Conservation (phyloP, 1,140 invertebrate species). For the Lepeophtheirus salmonis region DNA sequence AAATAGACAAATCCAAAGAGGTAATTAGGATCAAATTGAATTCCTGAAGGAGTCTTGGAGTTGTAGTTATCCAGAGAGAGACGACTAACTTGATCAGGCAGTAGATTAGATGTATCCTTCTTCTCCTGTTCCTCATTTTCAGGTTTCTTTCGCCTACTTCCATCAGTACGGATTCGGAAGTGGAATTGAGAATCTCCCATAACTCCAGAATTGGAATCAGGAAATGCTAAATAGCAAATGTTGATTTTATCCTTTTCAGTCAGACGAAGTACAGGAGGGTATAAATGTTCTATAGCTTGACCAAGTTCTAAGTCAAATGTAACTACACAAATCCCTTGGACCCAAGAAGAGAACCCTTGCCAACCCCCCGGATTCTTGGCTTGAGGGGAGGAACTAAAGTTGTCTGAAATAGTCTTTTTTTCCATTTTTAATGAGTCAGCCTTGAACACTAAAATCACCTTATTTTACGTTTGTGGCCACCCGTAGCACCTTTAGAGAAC, state of each 20-base stretch:
- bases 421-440: too few species aligned
- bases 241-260: slow-evolving; percentile 86
- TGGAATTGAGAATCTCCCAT: slow-evolving; percentile 97
- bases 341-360: slow-evolving; percentile 46
- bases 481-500: neutral
- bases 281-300: slow-evolving; percentile 67
- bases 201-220: slow-evolving; percentile 93
- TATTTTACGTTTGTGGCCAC: too few species aligned
- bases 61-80: slow-evolving; percentile 18
- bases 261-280: slow-evolving; percentile 57
- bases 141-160: neutral
- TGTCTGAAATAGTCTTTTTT: too few species aligned
- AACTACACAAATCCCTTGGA: slow-evolving; percentile 89
- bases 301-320: slow-evolving; percentile 96
- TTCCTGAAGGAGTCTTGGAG: slow-evolving; percentile 37
- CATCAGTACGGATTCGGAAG: slow-evolving; percentile 45
- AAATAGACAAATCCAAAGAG: slow-evolving; percentile 97
- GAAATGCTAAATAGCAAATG: slow-evolving; percentile 94
- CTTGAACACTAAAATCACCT: too few species aligned
- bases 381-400: neutral
- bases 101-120: neutral
- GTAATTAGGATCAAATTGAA: slow-evolving; percentile 55
- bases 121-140: neutral
- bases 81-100: neutral
- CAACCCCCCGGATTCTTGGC: too few species aligned